A percentile compares a stretch with the other conserved stretches of the same genome.
These are phyloP conservation scores for Macrobrachium rosenbergii DNA, from an alignment of 1,140 invertebrate species.

Conservation along the genomic window DNA sequence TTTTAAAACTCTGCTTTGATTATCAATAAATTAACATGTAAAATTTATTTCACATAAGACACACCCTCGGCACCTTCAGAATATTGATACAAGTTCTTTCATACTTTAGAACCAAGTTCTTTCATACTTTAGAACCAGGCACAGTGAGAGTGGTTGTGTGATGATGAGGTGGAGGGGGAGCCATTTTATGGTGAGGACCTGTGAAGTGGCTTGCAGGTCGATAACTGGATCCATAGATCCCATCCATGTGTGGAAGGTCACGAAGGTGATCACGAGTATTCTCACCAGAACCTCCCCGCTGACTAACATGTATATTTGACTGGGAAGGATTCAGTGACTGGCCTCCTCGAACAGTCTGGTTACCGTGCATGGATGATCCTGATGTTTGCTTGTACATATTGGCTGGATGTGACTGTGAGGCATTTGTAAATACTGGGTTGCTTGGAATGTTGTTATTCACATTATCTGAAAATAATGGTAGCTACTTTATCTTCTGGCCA, in stretches of 20 bases:
- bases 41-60: constrained; percentile 26
- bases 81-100: constrained; percentile 23
- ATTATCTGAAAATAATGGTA: constrained; percentile 7
- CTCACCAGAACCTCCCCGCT: constrained; percentile 23
- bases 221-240: constrained; percentile 31
- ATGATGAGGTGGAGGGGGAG: constrained; percentile 41
- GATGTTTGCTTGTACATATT: constrained; percentile 42
- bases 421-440: constrained; percentile 16
- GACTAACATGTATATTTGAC: not conserved
- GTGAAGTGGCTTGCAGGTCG: constrained; percentile 45
- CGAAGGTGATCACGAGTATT: constrained; percentile 22
- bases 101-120: constrained; percentile 61
- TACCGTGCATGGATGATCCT: constrained; percentile 19
- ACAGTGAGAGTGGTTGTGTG: constrained; percentile 46
- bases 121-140: constrained; percentile 65
- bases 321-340: constrained; percentile 26
- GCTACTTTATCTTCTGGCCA: not conserved
- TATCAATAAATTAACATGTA: constrained; percentile 48
- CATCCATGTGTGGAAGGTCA: constrained; percentile 35
- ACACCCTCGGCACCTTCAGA: constrained; percentile 22
- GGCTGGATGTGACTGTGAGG: constrained; percentile 33
- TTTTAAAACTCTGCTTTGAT: constrained; percentile 24
- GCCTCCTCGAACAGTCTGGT: constrained; percentile 19
- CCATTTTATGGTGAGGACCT: constrained; percentile 40
- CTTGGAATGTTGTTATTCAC: constrained; percentile 6